A percentile compares a stretch with the other conserved stretches of the same genome.
These are phyloP conservation scores for Agrenia bidenticulata DNA, from an alignment of 2,888 invertebrate species.

Conservation along the genomic window DNA sequence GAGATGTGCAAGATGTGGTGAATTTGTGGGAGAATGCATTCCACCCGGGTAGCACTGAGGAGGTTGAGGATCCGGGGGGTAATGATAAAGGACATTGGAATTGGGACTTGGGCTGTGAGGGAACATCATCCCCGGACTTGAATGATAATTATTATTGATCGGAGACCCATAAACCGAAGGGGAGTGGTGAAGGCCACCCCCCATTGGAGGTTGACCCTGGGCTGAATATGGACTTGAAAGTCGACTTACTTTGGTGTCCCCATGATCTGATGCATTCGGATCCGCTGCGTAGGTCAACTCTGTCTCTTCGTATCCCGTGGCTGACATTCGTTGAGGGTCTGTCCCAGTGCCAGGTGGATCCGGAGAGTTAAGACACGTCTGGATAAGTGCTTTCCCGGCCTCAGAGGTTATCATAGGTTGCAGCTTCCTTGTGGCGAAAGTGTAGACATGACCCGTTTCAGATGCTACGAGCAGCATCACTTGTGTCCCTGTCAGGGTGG, in stretches of 20 bases:
- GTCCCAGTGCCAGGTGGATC: conserved; percentile 69
- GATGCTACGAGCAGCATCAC: conserved; percentile 99
- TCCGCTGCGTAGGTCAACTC: conserved; percentile 80
- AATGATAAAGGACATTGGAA: conserved; percentile 52
- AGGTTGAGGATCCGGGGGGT: conserved; percentile 52
- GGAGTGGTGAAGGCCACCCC: conserved; percentile 51
- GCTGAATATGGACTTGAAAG: conserved; percentile 52
- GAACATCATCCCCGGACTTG: conserved; percentile 52
- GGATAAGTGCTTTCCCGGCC: conserved; percentile 83
- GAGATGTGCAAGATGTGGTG: conserved; percentile 52
- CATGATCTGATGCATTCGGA: conserved; percentile 52
- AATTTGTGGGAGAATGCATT: conserved; percentile 52
- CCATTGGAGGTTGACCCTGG: conserved; percentile 39
- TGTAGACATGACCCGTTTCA: conserved; percentile 99
- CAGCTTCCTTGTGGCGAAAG: conserved; percentile 96
- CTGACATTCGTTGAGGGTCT: conserved; percentile 93
- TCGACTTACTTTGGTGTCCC: conserved; percentile 53
- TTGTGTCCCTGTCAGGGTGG: conserved; percentile 97
- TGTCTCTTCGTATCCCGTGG: conserved; percentile 97
- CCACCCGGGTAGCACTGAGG: conserved; percentile 53
- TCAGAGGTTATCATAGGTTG: conserved; percentile 98
- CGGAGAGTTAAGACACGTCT: conserved; percentile 97
- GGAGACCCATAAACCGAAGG: conserved; percentile 53
- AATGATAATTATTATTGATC: conserved; percentile 52
- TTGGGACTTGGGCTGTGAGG: conserved; percentile 53